Conservation (phyloP, 2,113 vertebrate genomes). For the Hippocampus abdominalis region DNA sequence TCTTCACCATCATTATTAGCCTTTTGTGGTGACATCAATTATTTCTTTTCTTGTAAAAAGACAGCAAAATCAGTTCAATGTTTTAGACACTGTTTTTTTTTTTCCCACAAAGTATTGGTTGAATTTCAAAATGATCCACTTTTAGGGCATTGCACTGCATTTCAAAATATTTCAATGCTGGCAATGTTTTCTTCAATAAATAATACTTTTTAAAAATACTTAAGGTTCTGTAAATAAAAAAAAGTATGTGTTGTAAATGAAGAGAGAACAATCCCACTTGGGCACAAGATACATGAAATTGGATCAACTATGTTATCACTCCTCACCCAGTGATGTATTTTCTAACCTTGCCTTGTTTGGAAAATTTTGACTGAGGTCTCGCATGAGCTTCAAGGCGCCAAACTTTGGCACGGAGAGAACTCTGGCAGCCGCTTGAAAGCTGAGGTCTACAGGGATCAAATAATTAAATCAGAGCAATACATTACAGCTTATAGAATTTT, state of each 20-base stretch:
- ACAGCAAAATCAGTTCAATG: no score
- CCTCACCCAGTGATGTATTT: conserved; percentile 1
- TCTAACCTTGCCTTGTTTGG: conserved; percentile 90
- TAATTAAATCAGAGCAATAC: conserved; percentile 9
- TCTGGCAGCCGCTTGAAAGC: conserved; percentile 89
- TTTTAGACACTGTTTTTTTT: no score
- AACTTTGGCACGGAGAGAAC: conserved; percentile 84
- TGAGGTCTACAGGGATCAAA: conserved; percentile 78
- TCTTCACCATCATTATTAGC: no score
- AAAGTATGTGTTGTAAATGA: not conserved
- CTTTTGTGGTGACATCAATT: no score
- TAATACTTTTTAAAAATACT: no score
- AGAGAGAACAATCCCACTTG: not conserved
- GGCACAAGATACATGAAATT: conserved; percentile 1
- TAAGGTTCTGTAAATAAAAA: not conserved
- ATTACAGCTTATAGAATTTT: not conserved
- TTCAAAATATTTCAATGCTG: no score
- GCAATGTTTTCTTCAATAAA: no score
- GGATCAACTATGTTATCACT: conserved; percentile 11
- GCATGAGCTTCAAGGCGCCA: conserved; percentile 87
- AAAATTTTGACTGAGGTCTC: conserved; percentile 93
- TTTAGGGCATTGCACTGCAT: no score
- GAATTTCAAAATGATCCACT: no score
- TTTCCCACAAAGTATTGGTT: no score
- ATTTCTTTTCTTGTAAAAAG: no score